phyloP scores from a whole-genome alignment of 2,113 vertebrate genomes.

The Sclerurus mexicanus region DNA sequence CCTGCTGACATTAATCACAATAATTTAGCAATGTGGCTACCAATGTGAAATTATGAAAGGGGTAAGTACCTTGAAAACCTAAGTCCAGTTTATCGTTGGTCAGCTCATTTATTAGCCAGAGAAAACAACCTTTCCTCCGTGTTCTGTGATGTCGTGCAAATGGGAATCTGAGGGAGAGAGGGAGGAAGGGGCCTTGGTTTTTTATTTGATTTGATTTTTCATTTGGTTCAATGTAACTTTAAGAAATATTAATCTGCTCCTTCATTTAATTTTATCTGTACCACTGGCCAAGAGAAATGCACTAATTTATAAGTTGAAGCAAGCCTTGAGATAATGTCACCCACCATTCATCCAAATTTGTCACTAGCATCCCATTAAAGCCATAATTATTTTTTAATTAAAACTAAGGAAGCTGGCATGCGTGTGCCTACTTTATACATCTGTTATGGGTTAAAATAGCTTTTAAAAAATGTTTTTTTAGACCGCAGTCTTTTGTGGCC shows the following conservation, averaged over 20 bases:
- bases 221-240: conserved; percentile 56
- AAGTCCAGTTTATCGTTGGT: background rate
- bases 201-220: conserved; percentile 42
- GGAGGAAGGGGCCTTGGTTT: background rate
- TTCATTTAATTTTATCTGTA: conserved; percentile 71
- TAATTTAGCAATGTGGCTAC: background rate
- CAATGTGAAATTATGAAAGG: background rate
- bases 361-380: conserved; percentile 83
- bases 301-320: conserved; percentile 75
- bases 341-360: conserved; percentile 83
- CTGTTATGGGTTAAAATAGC: conserved; percentile 88
- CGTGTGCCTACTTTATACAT: conserved; percentile 81
- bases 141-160: conserved; percentile 11
- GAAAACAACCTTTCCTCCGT: background rate
- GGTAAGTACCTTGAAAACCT: background rate
- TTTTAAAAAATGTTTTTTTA: conserved; percentile 82
- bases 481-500: conserved; percentile 84
- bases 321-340: conserved; percentile 81
- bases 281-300: conserved; percentile 72
- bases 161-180: background rate
- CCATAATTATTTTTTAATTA: conserved; percentile 88
- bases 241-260: conserved; percentile 63
- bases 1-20: conserved; percentile 14
- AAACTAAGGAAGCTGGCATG: conserved; percentile 84
- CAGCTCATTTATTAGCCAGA: background rate